phyloP scores from a whole-genome alignment of 2,113 vertebrate genomes.

The Eonycteris spelaea region DNA sequence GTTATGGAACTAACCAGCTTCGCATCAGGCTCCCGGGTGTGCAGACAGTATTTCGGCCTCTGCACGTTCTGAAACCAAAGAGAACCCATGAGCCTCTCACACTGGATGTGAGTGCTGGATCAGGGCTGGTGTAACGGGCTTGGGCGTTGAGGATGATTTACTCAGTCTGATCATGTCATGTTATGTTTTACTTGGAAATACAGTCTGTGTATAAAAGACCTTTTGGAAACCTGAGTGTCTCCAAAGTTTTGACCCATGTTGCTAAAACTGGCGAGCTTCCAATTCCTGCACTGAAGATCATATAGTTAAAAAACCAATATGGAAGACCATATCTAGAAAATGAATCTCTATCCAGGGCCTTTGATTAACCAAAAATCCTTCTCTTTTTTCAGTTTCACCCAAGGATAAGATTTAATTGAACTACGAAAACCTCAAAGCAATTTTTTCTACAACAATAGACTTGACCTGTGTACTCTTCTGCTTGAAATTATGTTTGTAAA shows the following conservation, averaged over 20 bases:
- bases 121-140: neutral
- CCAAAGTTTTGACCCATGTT: neutral
- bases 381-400: neutral
- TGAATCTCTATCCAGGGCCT: neutral
- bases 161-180: neutral
- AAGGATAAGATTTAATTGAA: neutral
- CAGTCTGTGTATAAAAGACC: neutral
- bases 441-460: neutral
- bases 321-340: neutral
- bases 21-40: neutral
- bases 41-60: neutral
- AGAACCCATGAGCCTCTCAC: neutral
- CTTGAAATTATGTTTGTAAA: neutral
- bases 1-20: neutral
- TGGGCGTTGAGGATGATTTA: neutral
- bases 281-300: neutral
- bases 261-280: constrained; percentile 6
- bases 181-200: neutral
- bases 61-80: neutral
- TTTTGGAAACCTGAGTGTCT: neutral
- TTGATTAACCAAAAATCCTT: neutral
- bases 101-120: neutral
- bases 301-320: neutral
- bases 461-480: neutral
- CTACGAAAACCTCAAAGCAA: constrained; percentile 1